A percentile compares a stretch with the other conserved stretches of the same genome.
phyloP scores from a whole-genome alignment of 2,113 vertebrate genomes.

The Mobula birostris region DNA sequence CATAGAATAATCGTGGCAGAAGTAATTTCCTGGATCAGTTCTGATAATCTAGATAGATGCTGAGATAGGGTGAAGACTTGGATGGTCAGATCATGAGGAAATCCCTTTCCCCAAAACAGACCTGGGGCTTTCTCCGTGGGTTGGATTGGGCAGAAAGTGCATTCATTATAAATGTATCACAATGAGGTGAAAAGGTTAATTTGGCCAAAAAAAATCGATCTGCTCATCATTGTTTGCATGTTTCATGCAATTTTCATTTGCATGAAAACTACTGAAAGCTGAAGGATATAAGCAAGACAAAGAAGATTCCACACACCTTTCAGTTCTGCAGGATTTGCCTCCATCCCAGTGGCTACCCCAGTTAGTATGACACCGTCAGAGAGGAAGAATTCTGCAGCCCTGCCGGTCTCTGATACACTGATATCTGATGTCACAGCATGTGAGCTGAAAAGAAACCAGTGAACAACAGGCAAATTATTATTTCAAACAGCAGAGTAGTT shows the following conservation, averaged over 20 bases:
- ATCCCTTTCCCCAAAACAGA: no score
- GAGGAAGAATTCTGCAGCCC: conserved; percentile 73
- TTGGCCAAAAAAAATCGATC: no score
- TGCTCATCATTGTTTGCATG: background rate
- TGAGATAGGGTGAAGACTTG: no score
- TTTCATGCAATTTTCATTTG: background rate
- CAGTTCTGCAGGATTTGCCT: conserved; percentile 59
- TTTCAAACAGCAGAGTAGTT: background rate
- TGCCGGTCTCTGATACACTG: conserved; percentile 57
- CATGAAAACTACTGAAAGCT: background rate
- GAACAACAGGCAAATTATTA: background rate
- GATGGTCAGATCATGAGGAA: no score
- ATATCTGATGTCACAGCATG: conserved; percentile 72
- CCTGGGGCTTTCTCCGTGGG: no score
- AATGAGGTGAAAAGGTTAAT: no score
- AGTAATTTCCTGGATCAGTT: no score
- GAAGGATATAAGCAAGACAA: background rate
- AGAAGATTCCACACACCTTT: conserved; percentile 51
- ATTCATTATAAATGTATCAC: no score
- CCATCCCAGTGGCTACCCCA: conserved; percentile 62
- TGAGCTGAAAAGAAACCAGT: conserved; percentile 53
- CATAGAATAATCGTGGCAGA: no score
- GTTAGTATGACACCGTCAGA: conserved; percentile 74
- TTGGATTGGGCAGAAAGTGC: no score
- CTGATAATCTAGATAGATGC: no score